Evolutionary conservation across 2,797 vertebrate species (phyloP).

Genomic region (Tenualosa thibaudeaui): DNA sequence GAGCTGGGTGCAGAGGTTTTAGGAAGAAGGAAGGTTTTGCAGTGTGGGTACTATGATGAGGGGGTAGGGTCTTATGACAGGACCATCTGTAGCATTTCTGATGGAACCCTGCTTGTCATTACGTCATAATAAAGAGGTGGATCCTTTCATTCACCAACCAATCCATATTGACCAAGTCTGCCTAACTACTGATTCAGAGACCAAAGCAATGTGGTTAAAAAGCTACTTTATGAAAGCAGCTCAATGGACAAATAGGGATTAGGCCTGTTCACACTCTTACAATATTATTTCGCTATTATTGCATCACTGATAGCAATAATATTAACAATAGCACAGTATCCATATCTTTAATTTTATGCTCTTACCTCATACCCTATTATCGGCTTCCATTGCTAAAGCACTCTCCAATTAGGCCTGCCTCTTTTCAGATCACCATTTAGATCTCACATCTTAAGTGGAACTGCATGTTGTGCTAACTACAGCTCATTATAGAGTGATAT

Average conservation of each 20-base stretch:
- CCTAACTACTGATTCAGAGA: too few species aligned
- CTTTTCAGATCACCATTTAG: neutral
- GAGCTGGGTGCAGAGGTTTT: neutral
- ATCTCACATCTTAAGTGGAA: neutral
- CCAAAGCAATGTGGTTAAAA: neutral
- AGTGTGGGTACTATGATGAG: neutral
- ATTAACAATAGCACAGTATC: neutral
- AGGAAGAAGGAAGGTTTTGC: neutral
- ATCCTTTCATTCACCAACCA: neutral
- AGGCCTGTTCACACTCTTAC: too few species aligned
- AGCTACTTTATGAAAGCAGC: too few species aligned
- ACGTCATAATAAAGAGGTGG: neutral
- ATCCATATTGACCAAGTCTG: neutral
- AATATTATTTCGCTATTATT: neutral
- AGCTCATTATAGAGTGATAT: neutral
- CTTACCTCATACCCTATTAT: neutral
- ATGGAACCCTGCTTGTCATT: neutral
- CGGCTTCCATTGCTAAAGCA: neutral
- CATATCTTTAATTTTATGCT: neutral
- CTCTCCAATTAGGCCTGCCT: neutral
- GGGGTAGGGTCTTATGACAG: neutral
- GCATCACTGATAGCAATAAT: neutral
- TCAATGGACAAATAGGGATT: neutral
- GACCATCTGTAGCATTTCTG: neutral
- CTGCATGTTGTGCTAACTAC: neutral